Base-by-base conservation (phyloP, 2,888 invertebrate species). In the Lasioglossum figueresi region DNA sequence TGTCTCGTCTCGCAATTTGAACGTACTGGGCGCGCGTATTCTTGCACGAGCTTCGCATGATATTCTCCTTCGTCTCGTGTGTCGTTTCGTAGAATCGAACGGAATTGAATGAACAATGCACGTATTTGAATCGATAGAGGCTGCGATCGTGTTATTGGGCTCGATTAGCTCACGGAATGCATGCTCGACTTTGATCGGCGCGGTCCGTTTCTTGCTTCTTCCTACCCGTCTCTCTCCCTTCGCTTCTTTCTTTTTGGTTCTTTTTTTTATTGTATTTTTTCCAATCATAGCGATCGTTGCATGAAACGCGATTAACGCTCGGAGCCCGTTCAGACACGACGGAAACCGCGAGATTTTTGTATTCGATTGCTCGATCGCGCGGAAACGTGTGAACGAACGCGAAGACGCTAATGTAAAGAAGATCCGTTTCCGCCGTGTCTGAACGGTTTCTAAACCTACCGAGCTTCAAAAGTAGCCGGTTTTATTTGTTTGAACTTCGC, bases 51-150 rank as follows among this genome's bases (percentile, higher is more conserved):
- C 31, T 63, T 19, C 19, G 31, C 31, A 63, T 34, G 63, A 8
- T 63, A 19, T 63, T 63, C 63, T 63, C 31, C 19, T 31, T 27
- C 8, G 45, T 31, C 63, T 63, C 27, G 63, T 19, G 34, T 63
- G 19, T 71, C 71, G 71, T 77, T 77, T 27, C 48, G 56, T 43
- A n/a, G 52, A 56, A 82, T 81, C 79, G 80, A 90, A 76, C 63
- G 70, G 52, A 81, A 83, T 81, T 83, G 76, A 85, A 81, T 88
- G 66, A 34, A 82, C 72, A 74, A 84, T 78, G 79, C 73, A 68
- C 73, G 80, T 59, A 74, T 56, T 76, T 10, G 74, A 80, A 88
- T 82, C 76, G 73, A 68, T 80, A 84, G n/a, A 56, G 4, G 37
- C 81, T 79, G 66, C 31, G 16, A 63, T 31, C 31, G 63, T 16